Conservation (phyloP, 2,797 vertebrate genomes). For the Characodon lateralis region DNA sequence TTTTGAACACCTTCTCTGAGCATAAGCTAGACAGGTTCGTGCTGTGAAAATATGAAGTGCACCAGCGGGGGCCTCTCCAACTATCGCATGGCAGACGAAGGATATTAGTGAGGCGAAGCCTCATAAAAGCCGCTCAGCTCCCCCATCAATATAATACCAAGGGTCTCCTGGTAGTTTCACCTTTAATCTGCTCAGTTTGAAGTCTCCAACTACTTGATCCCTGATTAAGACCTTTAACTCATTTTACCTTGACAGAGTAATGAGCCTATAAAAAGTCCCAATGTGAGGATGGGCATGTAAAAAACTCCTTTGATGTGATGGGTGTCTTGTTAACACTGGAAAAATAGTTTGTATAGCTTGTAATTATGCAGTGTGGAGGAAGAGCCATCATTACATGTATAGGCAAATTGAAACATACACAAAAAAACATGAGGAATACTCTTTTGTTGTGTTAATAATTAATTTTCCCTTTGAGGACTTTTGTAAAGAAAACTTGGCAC, state of each 20-base stretch:
- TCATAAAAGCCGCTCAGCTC: conserved; percentile 38
- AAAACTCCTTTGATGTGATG: conserved; percentile 29
- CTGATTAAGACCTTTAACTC: conserved; percentile 64
- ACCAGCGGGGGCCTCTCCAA: conserved; percentile 41
- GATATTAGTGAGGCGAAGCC: conserved; percentile 41
- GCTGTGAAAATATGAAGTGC: conserved; percentile 46
- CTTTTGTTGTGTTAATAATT: conserved; percentile 19
- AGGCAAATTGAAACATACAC: conserved; percentile 26
- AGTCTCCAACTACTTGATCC: conserved; percentile 58
- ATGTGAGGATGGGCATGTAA: conserved; percentile 32
- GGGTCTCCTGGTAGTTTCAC: conserved; percentile 57
- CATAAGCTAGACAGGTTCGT: conserved; percentile 29
- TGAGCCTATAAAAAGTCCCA: conserved; percentile 51
- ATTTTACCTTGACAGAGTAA: conserved; percentile 61
- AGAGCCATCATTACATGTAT: conserved; percentile 13
- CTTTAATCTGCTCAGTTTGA: conserved; percentile 67
- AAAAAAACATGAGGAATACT: conserved; percentile 15
- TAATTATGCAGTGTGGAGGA: conserved; percentile 16
- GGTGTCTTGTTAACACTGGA: conserved; percentile 38
- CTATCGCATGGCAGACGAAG: conserved; percentile 21
- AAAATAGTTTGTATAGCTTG: conserved; percentile 28
- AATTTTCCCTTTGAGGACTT: conserved; percentile 31
- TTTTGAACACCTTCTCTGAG: conserved; percentile 35
- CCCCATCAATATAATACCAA: conserved; percentile 41
- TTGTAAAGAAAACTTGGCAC: conserved; percentile 30